A percentile compares a stretch with the other conserved stretches of the same genome.
phyloP scores from a whole-genome alignment of 1,140 invertebrate species.

The Scaptodrosophila lebanonensis region DNA sequence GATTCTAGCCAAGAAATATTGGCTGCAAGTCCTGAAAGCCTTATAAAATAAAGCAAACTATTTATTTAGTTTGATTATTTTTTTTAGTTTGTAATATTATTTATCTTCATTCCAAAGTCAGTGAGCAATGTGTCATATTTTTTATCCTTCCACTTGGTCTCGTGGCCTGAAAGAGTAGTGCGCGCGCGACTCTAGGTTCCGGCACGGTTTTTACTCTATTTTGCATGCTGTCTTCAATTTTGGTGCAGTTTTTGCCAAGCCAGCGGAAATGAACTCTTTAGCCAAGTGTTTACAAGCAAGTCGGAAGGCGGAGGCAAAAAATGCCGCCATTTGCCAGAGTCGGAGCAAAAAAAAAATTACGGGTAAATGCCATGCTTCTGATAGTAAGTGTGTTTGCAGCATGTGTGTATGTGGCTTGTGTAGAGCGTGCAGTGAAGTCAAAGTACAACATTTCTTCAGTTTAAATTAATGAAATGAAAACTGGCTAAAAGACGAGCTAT shows the following conservation, averaged over 20 bases:
- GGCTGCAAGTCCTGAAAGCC: no score
- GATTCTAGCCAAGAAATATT: no score
- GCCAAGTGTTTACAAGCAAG: slow-evolving; percentile 45
- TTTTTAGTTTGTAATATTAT: no score
- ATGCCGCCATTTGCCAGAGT: no score
- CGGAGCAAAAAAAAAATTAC: no score
- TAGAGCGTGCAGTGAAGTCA: neutral
- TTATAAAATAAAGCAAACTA: no score
- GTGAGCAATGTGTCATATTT: no score
- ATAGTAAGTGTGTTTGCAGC: slow-evolving; percentile 6
- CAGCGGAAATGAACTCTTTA: slow-evolving; percentile 66
- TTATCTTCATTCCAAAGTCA: no score
- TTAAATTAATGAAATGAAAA: slow-evolving; percentile 42
- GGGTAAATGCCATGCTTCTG: no score
- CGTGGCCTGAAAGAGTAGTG: no score
- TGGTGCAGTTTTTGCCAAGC: slow-evolving; percentile 23
- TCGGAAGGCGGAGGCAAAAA: slow-evolving; percentile 2
- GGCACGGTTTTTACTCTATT: slow-evolving; percentile 4
- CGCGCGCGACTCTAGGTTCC: slow-evolving; percentile 18
- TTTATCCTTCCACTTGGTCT: no score
- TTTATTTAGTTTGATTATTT: no score
- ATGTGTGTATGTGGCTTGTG: slow-evolving; percentile 8
- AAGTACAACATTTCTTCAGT: slow-evolving; percentile 12
- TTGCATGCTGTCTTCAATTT: slow-evolving; percentile 17
- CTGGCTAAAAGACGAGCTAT: slow-evolving; percentile 1